Evolutionary conservation across 2,797 vertebrate genomes (phyloP).

Genomic region (Enoplosus armatus): DNA sequence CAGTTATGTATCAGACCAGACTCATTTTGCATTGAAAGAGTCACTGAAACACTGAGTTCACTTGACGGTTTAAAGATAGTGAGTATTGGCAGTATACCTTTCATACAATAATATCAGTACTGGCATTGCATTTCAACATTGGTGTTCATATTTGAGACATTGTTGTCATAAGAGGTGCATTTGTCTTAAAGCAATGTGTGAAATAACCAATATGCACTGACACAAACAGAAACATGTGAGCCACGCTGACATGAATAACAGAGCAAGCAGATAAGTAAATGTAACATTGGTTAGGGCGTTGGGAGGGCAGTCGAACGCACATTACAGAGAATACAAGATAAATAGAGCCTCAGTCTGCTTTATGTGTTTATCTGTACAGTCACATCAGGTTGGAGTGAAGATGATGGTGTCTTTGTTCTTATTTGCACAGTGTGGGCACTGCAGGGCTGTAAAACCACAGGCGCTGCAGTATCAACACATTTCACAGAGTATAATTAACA

Average conservation of each 20-base stretch:
- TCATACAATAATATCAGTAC: background rate
- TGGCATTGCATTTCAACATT: background rate
- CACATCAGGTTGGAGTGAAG: background rate
- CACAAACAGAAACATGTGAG: too few species aligned
- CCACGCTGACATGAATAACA: slow-evolving; percentile 3
- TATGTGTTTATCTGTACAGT: background rate
- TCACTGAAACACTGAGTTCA: background rate
- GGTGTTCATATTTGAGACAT: background rate
- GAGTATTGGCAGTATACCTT: background rate
- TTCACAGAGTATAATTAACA: slow-evolving; percentile 28
- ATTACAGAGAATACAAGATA: background rate
- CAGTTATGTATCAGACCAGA: background rate
- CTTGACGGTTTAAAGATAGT: background rate
- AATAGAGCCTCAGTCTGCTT: background rate
- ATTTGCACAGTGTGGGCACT: slow-evolving; percentile 7
- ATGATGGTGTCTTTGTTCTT: background rate
- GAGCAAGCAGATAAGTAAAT: background rate
- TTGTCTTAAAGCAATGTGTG: too few species aligned
- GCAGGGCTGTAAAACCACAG: slow-evolving; percentile 38
- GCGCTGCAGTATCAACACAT: slow-evolving; percentile 31
- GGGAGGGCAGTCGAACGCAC: background rate
- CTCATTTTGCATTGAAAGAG: background rate
- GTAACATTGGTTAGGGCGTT: background rate
- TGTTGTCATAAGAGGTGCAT: too few species aligned
- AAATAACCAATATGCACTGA: too few species aligned